A percentile compares a stretch with the other conserved stretches of the same genome.
These are phyloP conservation scores for Irena cyanogastra DNA, from an alignment of 2,113 vertebrate genomes.

Conservation along the genomic window DNA sequence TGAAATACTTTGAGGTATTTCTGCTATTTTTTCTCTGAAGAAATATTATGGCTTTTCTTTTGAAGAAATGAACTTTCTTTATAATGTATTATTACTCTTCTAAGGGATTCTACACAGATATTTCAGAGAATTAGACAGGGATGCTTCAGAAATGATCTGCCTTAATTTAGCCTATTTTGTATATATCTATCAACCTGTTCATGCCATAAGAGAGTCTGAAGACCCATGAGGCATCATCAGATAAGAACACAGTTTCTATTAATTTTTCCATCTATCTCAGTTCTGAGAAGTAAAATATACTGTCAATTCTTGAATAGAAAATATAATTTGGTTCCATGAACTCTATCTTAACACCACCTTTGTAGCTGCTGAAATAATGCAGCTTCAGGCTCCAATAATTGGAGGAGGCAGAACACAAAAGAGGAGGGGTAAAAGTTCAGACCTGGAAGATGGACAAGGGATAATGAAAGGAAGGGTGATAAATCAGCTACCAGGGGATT, in stretches of 20 bases:
- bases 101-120: not conserved
- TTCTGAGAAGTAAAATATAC: not conserved
- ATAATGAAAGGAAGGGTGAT: not conserved
- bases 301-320: conserved; percentile 1
- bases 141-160: not conserved
- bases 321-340: not conserved
- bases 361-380: not conserved
- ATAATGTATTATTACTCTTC: conserved; percentile 9
- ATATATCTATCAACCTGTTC: not conserved
- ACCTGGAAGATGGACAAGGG: not conserved
- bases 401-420: not conserved
- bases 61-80: conserved; percentile 11
- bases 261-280: conserved; percentile 3
- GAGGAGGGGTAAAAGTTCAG: not conserved
- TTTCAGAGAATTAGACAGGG: not conserved
- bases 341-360: not conserved
- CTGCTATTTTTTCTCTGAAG: conserved; percentile 9
- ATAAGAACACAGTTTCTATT: conserved; percentile 45
- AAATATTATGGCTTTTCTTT: conserved; percentile 16
- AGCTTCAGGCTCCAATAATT: not conserved
- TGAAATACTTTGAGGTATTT: not conserved
- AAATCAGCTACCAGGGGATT: not conserved
- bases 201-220: not conserved
- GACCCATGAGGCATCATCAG: conserved; percentile 18
- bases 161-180: conserved; percentile 31